phyloP scores from a whole-genome alignment of 2,888 invertebrate species.

The Zhuqinia jingwanae region DNA sequence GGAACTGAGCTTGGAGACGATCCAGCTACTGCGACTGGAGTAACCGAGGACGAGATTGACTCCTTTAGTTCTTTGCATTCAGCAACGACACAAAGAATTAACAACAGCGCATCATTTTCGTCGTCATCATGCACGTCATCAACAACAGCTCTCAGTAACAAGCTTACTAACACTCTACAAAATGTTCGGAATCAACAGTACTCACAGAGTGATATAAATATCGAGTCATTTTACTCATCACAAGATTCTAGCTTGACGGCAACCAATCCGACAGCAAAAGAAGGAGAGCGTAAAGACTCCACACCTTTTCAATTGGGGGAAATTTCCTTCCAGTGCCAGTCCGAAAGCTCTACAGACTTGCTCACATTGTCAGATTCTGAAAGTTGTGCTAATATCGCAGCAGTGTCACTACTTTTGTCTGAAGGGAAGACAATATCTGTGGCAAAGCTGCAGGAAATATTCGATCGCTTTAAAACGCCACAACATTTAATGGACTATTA shows the following conservation, averaged over 20 bases:
- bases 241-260: constrained; percentile 40
- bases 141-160: not conserved
- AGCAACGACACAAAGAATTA: constrained; percentile 41
- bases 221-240: constrained; percentile 45
- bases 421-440: constrained; percentile 71
- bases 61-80: constrained; percentile 15
- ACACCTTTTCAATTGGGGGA: constrained; percentile 39
- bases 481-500: constrained; percentile 66
- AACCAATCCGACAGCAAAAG: not conserved
- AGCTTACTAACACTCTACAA: constrained; percentile 42
- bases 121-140: not conserved
- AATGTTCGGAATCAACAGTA: constrained; percentile 15
- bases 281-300: constrained; percentile 20
- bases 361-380: constrained; percentile 60
- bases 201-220: constrained; percentile 19
- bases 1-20: constrained; percentile 12
- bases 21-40: not conserved
- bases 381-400: constrained; percentile 40
- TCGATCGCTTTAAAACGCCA: constrained; percentile 75
- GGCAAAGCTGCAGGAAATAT: constrained; percentile 71
- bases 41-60: constrained; percentile 48
- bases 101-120: constrained; percentile 19
- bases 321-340: constrained; percentile 37
- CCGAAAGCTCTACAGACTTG: constrained; percentile 50
- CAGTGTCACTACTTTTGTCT: constrained; percentile 30